Evolutionary conservation across 2,888 invertebrate genomes (phyloP).

Genomic region (Mythimna vitellina): DNA sequence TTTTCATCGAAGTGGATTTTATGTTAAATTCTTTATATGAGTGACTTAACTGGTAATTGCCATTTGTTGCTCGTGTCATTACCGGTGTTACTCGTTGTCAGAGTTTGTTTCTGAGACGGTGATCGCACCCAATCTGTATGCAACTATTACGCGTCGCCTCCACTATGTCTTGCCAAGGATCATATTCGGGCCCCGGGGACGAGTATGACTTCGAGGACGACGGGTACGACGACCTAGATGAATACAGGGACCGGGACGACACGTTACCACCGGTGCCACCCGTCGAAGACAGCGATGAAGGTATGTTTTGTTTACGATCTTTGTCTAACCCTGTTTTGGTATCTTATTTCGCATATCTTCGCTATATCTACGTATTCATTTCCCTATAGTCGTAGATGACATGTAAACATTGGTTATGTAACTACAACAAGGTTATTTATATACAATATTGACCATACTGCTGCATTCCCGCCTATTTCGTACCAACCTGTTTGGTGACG

Average conservation of each 20-base stretch:
- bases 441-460: conserved; percentile 57
- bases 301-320: conserved; percentile 86
- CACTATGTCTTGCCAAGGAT: conserved; percentile 93
- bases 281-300: conserved; percentile 92
- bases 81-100: conserved; percentile 73
- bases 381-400: conserved; percentile 58
- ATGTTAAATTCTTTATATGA: conserved; percentile 82
- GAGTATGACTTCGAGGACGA: conserved; percentile 94
- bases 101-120: conserved; percentile 83
- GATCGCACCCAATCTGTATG: conserved; percentile 88
- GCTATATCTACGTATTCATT: conserved; percentile 48
- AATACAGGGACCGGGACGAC: conserved; percentile 92
- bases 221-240: conserved; percentile 93
- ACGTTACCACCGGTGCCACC: conserved; percentile 88
- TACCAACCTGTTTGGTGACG: conserved; percentile 79
- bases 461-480: conserved; percentile 84
- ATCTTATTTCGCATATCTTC: conserved; percentile 70
- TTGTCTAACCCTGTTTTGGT: conserved; percentile 77
- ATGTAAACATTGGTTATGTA: conserved; percentile 80
- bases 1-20: conserved; percentile 78
- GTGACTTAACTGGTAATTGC: conserved; percentile 79
- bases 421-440: conserved; percentile 75
- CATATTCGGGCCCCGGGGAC: conserved; percentile 92
- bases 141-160: conserved; percentile 90
- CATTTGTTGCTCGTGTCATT: conserved; percentile 75